phyloP scores from a whole-genome alignment of 2,797 vertebrate genomes.

The Melanotaenia pygmaea region DNA sequence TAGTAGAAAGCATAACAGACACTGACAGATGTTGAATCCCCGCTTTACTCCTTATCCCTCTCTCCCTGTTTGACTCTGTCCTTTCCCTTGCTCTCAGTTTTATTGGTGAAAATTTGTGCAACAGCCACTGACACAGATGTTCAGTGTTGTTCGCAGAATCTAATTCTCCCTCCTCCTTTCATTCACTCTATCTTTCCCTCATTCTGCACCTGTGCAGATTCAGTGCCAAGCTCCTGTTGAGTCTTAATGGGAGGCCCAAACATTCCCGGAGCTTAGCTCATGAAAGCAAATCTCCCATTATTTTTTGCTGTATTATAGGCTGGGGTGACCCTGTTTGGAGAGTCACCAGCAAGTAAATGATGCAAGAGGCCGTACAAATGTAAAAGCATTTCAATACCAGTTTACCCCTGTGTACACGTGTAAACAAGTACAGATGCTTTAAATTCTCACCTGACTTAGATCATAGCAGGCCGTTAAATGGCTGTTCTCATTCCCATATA shows the following conservation, averaged over 20 bases:
- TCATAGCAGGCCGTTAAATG: neutral
- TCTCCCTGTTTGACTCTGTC: slow-evolving; percentile 45
- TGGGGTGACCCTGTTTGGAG: slow-evolving; percentile 58
- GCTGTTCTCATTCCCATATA: neutral
- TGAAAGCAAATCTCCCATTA: slow-evolving; percentile 84
- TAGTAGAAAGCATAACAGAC: slow-evolving; percentile 66
- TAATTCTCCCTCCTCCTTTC: slow-evolving; percentile 47
- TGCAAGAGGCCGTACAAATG: slow-evolving; percentile 41
- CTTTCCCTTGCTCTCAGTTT: slow-evolving; percentile 51
- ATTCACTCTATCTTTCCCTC: slow-evolving; percentile 38
- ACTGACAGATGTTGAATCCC: slow-evolving; percentile 68
- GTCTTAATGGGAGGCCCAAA: slow-evolving; percentile 86
- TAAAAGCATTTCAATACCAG: slow-evolving; percentile 46
- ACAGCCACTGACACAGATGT: slow-evolving; percentile 75
- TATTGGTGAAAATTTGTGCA: slow-evolving; percentile 70
- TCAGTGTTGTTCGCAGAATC: slow-evolving; percentile 62
- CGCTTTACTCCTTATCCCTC: slow-evolving; percentile 51
- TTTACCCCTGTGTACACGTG: slow-evolving; percentile 1
- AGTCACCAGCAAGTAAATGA: slow-evolving; percentile 60
- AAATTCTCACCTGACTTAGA: neutral
- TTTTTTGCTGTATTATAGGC: slow-evolving; percentile 69
- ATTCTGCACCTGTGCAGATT: slow-evolving; percentile 82
- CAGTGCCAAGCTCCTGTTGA: slow-evolving; percentile 84
- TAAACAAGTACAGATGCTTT: slow-evolving; percentile 16
- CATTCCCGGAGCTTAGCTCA: slow-evolving; percentile 79